Evolutionary conservation across 2,797 vertebrate species (phyloP).

Genomic region (Calcarius lapponicus): DNA sequence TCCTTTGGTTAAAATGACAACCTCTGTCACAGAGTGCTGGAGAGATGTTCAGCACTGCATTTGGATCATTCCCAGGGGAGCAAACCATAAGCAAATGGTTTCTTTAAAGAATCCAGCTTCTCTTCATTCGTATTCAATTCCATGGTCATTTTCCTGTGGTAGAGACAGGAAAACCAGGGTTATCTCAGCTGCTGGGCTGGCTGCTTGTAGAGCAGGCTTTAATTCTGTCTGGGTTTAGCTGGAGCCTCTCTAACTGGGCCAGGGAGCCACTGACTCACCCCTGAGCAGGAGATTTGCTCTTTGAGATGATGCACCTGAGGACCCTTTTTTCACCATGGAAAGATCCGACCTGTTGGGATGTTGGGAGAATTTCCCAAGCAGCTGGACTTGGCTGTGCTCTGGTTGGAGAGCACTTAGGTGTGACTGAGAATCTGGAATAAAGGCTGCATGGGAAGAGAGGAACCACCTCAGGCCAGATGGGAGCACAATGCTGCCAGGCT

Average conservation of each 20-base stretch:
- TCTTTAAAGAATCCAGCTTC: not conserved
- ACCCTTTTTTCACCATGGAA: not conserved
- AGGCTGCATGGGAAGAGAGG: not conserved
- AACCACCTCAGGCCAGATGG: not conserved
- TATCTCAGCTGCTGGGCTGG: not conserved
- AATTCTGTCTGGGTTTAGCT: not conserved
- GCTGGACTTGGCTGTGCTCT: not conserved
- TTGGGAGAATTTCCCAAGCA: not conserved
- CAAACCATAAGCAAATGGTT: not conserved
- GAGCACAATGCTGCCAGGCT: fast-evolving
- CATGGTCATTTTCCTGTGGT: not conserved
- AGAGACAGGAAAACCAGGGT: not conserved
- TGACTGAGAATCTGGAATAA: not conserved
- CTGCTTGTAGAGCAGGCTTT: not conserved
- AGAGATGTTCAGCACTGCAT: not conserved
- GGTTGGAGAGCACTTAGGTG: not conserved
- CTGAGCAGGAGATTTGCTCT: not conserved
- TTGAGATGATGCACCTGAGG: not conserved
- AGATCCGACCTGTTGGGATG: not conserved
- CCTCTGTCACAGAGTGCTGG: not conserved
- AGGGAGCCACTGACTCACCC: not conserved
- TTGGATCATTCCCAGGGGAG: not conserved
- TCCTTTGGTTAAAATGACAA: not conserved
- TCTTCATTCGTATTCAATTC: not conserved
- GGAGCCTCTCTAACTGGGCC: not conserved